These are phyloP conservation scores for Ctenodactylus gundi DNA, from an alignment of 2,113 vertebrate genomes.

Conservation along the genomic window DNA sequence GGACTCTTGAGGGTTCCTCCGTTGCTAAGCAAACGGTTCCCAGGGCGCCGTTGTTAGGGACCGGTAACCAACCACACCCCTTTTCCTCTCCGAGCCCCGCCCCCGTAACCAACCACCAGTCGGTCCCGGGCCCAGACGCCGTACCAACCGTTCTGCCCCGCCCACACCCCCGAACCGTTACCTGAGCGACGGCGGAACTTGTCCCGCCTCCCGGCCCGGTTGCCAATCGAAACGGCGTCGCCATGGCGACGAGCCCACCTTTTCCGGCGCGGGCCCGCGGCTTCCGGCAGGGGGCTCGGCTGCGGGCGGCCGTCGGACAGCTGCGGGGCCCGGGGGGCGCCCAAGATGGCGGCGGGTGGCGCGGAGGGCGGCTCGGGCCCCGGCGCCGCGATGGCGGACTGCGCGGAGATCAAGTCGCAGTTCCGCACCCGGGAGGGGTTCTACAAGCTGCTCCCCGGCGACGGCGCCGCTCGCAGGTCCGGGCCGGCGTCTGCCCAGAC, in stretches of 20 bases:
- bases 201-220: constrained; percentile 4
- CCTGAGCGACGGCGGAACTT: constrained; percentile 25
- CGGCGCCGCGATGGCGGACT: constrained; percentile 90
- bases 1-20: not conserved
- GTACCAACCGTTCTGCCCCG: not conserved
- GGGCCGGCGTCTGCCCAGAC: constrained; percentile 83
- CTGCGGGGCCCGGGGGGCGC: constrained; percentile 66
- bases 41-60: constrained; percentile 51
- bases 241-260: constrained; percentile 39
- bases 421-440: constrained; percentile 94
- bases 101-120: not conserved
- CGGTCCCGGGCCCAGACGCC: not conserved
- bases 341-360: constrained; percentile 80
- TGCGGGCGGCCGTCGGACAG: constrained; percentile 32
- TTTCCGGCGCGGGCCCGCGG: constrained; percentile 54
- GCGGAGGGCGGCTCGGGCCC: constrained; percentile 83
- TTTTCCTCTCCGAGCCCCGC: not conserved
- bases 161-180: constrained; percentile 17
- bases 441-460: constrained; percentile 93
- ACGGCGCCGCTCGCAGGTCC: constrained; percentile 85
- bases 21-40: constrained; percentile 72
- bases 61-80: not conserved
- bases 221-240: constrained; percentile 66
- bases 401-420: constrained; percentile 94
- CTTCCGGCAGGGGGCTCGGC: constrained; percentile 62